Evolutionary conservation across 2,797 vertebrate genomes (phyloP).

Genomic region (Ptychobarbus kaznakovi): DNA sequence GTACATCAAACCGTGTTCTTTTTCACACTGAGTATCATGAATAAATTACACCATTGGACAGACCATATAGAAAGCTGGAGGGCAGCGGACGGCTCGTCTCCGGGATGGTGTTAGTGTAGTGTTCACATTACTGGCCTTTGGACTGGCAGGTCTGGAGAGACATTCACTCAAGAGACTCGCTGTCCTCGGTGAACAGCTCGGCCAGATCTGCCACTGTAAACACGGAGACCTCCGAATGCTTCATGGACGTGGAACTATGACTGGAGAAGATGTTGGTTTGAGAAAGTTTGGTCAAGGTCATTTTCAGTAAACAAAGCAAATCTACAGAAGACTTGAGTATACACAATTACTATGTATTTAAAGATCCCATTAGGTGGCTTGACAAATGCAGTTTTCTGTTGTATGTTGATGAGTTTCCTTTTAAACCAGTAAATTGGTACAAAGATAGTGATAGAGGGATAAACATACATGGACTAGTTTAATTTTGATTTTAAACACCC

Average conservation of each 20-base stretch:
- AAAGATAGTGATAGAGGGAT: background rate
- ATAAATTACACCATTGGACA: slow-evolving; percentile 37
- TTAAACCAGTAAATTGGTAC: background rate
- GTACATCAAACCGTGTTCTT: background rate
- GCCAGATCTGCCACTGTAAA: slow-evolving; percentile 95
- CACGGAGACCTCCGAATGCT: slow-evolving; percentile 93
- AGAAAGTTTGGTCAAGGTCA: slow-evolving; percentile 24
- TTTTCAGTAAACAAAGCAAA: background rate
- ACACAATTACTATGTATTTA: background rate
- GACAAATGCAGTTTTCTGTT: background rate
- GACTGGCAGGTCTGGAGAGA: slow-evolving; percentile 11
- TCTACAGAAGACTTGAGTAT: background rate
- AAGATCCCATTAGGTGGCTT: background rate
- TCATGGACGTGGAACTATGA: slow-evolving; percentile 89
- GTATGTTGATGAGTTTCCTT: background rate
- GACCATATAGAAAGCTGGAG: slow-evolving; percentile 53
- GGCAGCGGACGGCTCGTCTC: slow-evolving; percentile 14
- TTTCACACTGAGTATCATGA: slow-evolving; percentile 7
- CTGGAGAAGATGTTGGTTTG: slow-evolving; percentile 68
- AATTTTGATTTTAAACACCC: background rate
- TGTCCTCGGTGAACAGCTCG: slow-evolving; percentile 94
- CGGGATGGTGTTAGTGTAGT: slow-evolving; percentile 29
- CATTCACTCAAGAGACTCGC: slow-evolving; percentile 79
- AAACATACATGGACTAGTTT: background rate
- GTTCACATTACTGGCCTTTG: slow-evolving; percentile 35